phyloP scores from a whole-genome alignment of 2,113 vertebrate species.

The Tenebrosternarchus preto region DNA sequence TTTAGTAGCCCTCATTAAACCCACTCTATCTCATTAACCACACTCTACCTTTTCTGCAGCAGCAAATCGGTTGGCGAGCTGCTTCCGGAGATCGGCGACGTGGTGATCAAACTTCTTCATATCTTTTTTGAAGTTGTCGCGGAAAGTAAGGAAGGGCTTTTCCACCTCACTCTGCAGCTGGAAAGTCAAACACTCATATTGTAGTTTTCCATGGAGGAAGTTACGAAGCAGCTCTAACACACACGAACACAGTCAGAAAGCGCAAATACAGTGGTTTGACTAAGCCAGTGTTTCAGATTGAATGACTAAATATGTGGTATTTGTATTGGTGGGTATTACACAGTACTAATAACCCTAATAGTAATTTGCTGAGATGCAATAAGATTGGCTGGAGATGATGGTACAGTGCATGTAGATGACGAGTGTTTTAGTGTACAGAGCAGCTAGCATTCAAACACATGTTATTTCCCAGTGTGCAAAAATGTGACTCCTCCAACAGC shows the following conservation, averaged over 20 bases:
- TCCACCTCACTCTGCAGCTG: slow-evolving; percentile 98
- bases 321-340: background rate
- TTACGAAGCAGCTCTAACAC: background rate
- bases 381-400: too few relatives aligned
- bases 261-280: background rate
- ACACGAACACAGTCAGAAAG: too few relatives aligned
- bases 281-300: too few relatives aligned
- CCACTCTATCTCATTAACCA: too few relatives aligned
- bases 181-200: background rate
- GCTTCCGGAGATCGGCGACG: slow-evolving; percentile 90
- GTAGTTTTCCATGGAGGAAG: background rate
- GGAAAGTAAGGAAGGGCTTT: slow-evolving; percentile 89
- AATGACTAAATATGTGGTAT: background rate
- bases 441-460: slow-evolving; percentile 47
- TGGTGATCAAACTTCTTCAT: slow-evolving; percentile 98
- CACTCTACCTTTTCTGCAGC: slow-evolving; percentile 85
- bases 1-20: too few relatives aligned
- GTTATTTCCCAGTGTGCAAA: slow-evolving; percentile 48
- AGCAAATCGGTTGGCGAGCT: slow-evolving; percentile 85
- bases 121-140: slow-evolving; percentile 99
- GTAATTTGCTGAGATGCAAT: background rate
- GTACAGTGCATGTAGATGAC: background rate
- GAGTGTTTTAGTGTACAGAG: background rate
- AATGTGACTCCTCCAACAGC: slow-evolving; percentile 54
- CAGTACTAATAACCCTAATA: background rate